Conservation (phyloP, 64 coral and sea anemone species). For the Trachythela sp. region DNA sequence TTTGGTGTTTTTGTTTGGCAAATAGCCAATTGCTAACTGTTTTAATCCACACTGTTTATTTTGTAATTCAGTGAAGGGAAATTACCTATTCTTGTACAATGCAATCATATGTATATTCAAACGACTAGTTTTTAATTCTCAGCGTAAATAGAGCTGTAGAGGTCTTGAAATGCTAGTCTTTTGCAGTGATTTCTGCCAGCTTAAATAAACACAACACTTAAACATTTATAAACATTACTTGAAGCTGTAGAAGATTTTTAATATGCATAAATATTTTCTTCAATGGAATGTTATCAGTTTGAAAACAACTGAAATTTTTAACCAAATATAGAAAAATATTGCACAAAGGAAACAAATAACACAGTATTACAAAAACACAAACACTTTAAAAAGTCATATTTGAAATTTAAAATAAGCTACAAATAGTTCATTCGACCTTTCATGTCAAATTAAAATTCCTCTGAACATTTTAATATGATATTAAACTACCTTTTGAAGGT, state of each 20-base stretch:
- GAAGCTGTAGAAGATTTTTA: background rate
- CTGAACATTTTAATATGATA: background rate
- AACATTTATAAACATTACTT: background rate
- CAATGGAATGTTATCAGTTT: background rate
- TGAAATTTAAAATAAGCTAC: background rate
- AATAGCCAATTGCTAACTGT: no score
- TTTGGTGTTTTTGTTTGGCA: no score
- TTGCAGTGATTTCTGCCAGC: no score
- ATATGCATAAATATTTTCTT: background rate
- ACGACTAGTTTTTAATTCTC: no score
- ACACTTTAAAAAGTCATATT: background rate
- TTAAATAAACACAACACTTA: background rate
- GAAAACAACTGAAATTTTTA: background rate
- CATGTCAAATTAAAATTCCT: background rate
- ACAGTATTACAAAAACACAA: background rate
- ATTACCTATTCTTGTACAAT: no score
- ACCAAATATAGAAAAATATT: background rate
- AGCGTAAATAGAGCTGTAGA: no score
- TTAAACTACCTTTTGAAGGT: conserved; percentile 24
- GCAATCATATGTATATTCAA: no score
- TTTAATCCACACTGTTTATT: no score
- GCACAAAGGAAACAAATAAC: background rate
- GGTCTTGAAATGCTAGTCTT: no score
- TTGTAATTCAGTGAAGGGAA: no score
- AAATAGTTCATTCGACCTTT: background rate